A percentile compares a stretch with the other conserved stretches of the same genome.
Conservation (phyloP, 2,113 vertebrate species). For the Xyrauchen texanus region DNA sequence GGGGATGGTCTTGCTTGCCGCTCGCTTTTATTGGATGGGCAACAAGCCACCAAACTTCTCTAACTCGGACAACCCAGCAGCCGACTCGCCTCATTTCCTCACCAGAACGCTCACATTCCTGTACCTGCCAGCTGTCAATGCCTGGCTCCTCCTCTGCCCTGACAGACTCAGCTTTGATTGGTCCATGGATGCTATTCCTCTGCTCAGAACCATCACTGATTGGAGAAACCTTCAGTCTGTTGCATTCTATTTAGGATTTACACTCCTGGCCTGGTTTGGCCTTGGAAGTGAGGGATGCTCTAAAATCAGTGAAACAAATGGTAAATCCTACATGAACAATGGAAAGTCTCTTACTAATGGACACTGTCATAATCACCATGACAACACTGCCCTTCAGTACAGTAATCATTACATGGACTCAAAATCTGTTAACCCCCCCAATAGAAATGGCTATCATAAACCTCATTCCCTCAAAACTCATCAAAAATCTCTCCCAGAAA, state of each 20-base stretch:
- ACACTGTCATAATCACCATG: slow-evolving; percentile 76
- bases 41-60: slow-evolving; percentile 98
- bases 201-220: slow-evolving; percentile 83
- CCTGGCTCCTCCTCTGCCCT: slow-evolving; percentile 94
- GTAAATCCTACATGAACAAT: slow-evolving; percentile 80
- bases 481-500: slow-evolving; percentile 82
- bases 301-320: slow-evolving; percentile 71
- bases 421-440: slow-evolving; percentile 61
- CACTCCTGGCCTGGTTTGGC: slow-evolving; percentile 81
- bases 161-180: slow-evolving; percentile 97
- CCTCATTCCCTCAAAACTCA: slow-evolving; percentile 52
- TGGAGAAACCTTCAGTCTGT: slow-evolving; percentile 88
- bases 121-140: slow-evolving; percentile 89
- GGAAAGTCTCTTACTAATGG: slow-evolving; percentile 89
- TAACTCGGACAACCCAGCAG: slow-evolving; percentile 97
- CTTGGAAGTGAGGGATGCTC: slow-evolving; percentile 65
- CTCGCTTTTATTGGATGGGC: slow-evolving; percentile 98
- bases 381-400: background rate
- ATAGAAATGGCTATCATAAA: slow-evolving; percentile 56
- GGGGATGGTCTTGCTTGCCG: slow-evolving; percentile 82
- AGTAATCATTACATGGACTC: slow-evolving; percentile 26
- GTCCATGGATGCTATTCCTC: slow-evolving; percentile 97
- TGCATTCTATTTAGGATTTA: slow-evolving; percentile 84
- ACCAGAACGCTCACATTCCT: slow-evolving; percentile 88
- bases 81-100: slow-evolving; percentile 85